Conservation (phyloP, 2,888 invertebrate species). For the Ctena decussata region DNA sequence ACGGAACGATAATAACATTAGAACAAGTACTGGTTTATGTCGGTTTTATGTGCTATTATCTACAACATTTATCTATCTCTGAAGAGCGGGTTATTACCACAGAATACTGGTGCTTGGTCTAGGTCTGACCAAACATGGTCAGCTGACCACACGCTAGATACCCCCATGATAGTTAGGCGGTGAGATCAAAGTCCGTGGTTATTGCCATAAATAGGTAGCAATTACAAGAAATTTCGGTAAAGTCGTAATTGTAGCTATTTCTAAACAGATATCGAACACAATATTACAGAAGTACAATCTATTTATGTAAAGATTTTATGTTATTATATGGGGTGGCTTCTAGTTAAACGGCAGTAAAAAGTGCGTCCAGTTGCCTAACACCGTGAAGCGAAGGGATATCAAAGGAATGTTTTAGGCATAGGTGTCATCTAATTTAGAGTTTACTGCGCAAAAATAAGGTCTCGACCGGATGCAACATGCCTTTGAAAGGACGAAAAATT, state of each 20-base stretch:
- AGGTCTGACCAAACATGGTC: not conserved
- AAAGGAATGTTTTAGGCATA: not conserved
- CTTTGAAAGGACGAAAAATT: not conserved
- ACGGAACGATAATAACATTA: slow-evolving; percentile 44
- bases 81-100: slow-evolving; percentile 53
- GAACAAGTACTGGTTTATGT: slow-evolving; percentile 64
- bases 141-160: not conserved
- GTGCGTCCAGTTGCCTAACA: slow-evolving; percentile 12
- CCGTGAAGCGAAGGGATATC: not conserved
- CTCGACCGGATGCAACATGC: slow-evolving; percentile 5
- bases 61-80: slow-evolving; percentile 58
- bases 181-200: slow-evolving; percentile 59
- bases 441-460: not conserved
- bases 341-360: slow-evolving; percentile 1
- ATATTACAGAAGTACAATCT: not conserved
- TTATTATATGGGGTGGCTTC: slow-evolving; percentile 1
- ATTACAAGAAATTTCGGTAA: slow-evolving; percentile 63
- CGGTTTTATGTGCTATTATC: slow-evolving; percentile 66
- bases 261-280: slow-evolving; percentile 8
- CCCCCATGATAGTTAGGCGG: slow-evolving; percentile 30
- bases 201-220: slow-evolving; percentile 67
- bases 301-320: not conserved
- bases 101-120: not conserved
- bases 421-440: slow-evolving; percentile 10
- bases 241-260: slow-evolving; percentile 59